Base-by-base conservation (phyloP, 53 echinoderm and acorn worm genomes). In the Crossaster papposus region DNA sequence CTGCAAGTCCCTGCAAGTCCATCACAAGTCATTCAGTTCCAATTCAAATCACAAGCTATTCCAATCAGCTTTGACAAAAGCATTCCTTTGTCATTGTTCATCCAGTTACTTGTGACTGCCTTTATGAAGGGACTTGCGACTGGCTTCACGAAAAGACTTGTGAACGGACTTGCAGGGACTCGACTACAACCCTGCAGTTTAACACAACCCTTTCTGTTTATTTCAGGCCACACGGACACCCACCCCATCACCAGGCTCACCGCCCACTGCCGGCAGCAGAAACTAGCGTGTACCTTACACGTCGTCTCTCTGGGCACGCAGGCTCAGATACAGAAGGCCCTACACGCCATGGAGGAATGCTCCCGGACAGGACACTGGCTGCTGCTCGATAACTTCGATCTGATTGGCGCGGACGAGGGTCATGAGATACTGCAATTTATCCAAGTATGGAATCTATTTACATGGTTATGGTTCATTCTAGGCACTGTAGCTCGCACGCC, bases 351-450 rank as follows among this genome's bases (percentile, higher is more conserved):
- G 72, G 70, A 92, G 44, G 89, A 92, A 5, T 93, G 96, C 54
- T 79, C 90, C 30, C 11, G 3, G 22, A 85, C 53, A 35, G 96
- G 96, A 32, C 88, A 93, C 29, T 96, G 96, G 96, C 85, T 96
- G 54, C 55, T 96, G 30, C 82, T 96, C 32, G 92, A 93, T 26
- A 96, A 96, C 81, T 95, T 93, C 65, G 93, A 95, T 38, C 88
- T 94, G 17, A 91, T 95, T 3, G 81, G 83, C 20, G 78, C n/a
- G n/a, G n/a, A 85, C 13, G 91, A 93, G 91, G 91, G 88, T 24
- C 75, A 71, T 8, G 90, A 90, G 51, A 92, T 97, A 63, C 79
- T 93, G 70, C 89, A 90, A 0, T 77, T 94, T 68, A 79, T 95
- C 31, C 90, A 94, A 94, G 95, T 97, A 83, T 35, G 34, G 77